These are phyloP conservation scores for Saturnia pavonia DNA, from an alignment of 2,888 invertebrate genomes.

Conservation along the genomic window DNA sequence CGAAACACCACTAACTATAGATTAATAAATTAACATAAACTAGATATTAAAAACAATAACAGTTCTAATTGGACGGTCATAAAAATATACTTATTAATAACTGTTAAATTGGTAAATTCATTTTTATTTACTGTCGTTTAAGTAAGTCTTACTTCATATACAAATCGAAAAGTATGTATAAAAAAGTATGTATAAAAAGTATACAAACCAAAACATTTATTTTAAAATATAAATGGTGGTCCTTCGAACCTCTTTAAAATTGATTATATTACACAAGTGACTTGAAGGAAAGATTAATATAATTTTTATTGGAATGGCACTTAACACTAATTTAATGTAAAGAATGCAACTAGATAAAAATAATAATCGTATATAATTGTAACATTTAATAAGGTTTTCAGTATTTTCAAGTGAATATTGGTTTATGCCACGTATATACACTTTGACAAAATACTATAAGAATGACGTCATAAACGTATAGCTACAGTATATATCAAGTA, in stretches of 20 bases:
- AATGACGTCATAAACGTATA: background rate
- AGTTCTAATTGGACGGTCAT: background rate
- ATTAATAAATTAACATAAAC: background rate
- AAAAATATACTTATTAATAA: background rate
- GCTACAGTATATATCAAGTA: background rate
- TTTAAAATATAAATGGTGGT: background rate
- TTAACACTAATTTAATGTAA: slow-evolving; percentile 11
- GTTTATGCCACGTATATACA: background rate
- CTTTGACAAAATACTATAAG: background rate
- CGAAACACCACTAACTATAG: background rate
- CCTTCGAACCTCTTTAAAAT: background rate
- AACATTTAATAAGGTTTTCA: background rate
- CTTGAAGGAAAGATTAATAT: background rate
- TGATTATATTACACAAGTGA: background rate
- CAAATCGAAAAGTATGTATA: too few relatives aligned
- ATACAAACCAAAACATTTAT: background rate
- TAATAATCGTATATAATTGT: slow-evolving; percentile 4
- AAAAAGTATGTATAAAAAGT: too few relatives aligned
- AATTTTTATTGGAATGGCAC: slow-evolving; percentile 6
- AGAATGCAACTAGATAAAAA: background rate
- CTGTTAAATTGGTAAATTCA: too few relatives aligned
- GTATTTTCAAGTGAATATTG: slow-evolving; percentile 9
- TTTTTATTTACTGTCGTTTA: too few relatives aligned
- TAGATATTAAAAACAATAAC: background rate
- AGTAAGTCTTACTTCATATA: too few relatives aligned